Base-by-base conservation (phyloP, 2,797 vertebrate species). In the Argentina silus region DNA sequence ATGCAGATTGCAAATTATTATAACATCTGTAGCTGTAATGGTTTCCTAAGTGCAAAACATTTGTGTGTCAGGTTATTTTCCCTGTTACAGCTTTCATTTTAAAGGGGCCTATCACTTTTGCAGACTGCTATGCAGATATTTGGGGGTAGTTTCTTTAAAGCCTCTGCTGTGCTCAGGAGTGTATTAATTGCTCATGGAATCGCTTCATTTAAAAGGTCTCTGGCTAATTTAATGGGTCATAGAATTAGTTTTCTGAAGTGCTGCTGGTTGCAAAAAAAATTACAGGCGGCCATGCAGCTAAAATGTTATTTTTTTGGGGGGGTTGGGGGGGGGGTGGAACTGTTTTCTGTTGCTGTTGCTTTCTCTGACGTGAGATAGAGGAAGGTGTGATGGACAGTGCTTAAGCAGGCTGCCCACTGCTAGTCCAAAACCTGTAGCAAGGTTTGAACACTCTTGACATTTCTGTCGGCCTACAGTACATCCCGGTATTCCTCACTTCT, bases 211-310 rank as follows among this genome's bases (percentile, higher is more conserved):
- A 86, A 89, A 87, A 88, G 85, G 89, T 88, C 87, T 88, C 89
- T 81, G 78, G 81, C 86, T 90, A 87, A 91, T 93, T 92, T 92
- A 92, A 93, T 85, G 90, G 92, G 89, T 93, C 82, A 73, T 70
- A 75, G 86, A 86, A 68, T 85, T 83, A 91, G 82, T 83, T 89
- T 91, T 87, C 86, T 77, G 86, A 89, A 92, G 88, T 84, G 78
- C 82, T 78, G 86, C 82, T 65, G 79, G 82, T 69, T 73, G 76
- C 76, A 69, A 78, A 82, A 68, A 75, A 82, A 83, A 83, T 77
- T 72, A 73, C 71, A 75, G 67, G 74, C 77, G 68, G 74, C 81
- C 79, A 83, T 91, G 76, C 12, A 83, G 87, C 82, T 85, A 84
- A 91, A 89, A 88, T 56, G 45, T 56, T 50, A n/a, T n/a, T n/a